Evolutionary conservation across 2,797 vertebrate genomes (phyloP), one percentile per base, ranked within the genome.

Genomic region (Pagetopsis macropterus): DNA sequence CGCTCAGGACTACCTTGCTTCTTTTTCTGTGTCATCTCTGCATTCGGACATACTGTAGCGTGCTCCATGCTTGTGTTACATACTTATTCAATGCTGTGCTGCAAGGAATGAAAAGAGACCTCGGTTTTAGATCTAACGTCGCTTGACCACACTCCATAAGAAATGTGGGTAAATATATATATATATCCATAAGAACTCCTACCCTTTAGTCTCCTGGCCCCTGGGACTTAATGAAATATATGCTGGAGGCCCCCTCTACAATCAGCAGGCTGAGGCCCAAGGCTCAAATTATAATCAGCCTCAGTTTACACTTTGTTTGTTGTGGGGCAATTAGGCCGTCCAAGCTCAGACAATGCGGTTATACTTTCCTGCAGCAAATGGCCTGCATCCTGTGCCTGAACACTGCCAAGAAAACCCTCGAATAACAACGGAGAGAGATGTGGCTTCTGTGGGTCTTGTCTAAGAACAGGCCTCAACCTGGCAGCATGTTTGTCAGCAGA

Each of bases 271-370:
- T 46, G 79, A 86, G 81, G 84, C 82, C 75, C 73, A 74, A 78
- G 75, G 85, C 84, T 88, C 70, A 90, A 87, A 92, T 90, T 91
- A 91, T 91, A 92, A 93, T 91, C 87, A 89, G 89, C 87, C 84
- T 92, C 85, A 84, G 89, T 93, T 91, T 92, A 92, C 90, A 91
- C 82, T 83, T 82, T 92, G 91, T 93, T 92, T 94, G 91, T 92
- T 92, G 91, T 93, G 90, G 90, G 84, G 73, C 82, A 90, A 91
- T 93, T 90, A 87, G 82, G 81, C 84, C 68, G 78, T 86, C 87
- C 78, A 3, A 84, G 78, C 83, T 88, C 87, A 93, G 90, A 92
- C 88, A 88, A 87, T 86, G 90, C 66, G 91, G 91, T 91, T 91
- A 79, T 81, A 85, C 90, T 90, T 91, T 90, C 89, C 88, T 89